These are phyloP conservation scores for Neuroscelio doddi DNA, from an alignment of 2,888 invertebrate genomes.

Conservation along the genomic window DNA sequence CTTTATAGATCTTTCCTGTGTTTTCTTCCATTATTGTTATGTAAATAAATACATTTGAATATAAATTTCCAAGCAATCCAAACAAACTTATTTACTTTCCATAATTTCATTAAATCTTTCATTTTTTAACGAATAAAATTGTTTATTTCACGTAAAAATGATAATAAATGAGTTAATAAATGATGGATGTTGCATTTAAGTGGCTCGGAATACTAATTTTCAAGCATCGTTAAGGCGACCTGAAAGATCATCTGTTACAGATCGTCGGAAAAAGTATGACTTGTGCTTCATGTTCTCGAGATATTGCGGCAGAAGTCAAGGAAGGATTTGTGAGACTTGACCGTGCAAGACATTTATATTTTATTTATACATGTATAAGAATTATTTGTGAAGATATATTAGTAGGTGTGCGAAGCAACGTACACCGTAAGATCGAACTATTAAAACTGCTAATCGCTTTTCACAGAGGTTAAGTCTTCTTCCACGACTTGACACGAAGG, in stretches of 20 bases:
- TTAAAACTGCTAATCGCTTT: conserved; percentile 39
- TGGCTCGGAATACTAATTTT: background rate
- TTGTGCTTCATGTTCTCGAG: no score
- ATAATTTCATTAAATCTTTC: background rate
- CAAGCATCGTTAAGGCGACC: background rate
- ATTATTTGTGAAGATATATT: conserved; percentile 14
- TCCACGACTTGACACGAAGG: conserved; percentile 32
- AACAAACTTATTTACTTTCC: background rate
- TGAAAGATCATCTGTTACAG: background rate
- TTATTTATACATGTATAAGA: conserved; percentile 22
- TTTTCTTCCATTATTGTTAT: no score
- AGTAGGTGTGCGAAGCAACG: conserved; percentile 27
- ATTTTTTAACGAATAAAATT: background rate
- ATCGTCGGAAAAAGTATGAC: no score
- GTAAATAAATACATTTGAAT: background rate
- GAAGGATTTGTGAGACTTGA: no score
- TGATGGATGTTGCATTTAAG: background rate
- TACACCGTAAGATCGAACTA: conserved; percentile 29
- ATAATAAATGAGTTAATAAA: background rate
- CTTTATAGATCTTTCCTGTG: no score
- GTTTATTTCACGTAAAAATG: no score
- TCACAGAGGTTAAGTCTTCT: conserved; percentile 43
- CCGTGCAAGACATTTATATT: conserved; percentile 7
- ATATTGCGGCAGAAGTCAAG: no score
- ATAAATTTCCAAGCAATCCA: background rate